Evolutionary conservation across 2,888 invertebrate species (phyloP).

Genomic region (Chromoteleia sp.): DNA sequence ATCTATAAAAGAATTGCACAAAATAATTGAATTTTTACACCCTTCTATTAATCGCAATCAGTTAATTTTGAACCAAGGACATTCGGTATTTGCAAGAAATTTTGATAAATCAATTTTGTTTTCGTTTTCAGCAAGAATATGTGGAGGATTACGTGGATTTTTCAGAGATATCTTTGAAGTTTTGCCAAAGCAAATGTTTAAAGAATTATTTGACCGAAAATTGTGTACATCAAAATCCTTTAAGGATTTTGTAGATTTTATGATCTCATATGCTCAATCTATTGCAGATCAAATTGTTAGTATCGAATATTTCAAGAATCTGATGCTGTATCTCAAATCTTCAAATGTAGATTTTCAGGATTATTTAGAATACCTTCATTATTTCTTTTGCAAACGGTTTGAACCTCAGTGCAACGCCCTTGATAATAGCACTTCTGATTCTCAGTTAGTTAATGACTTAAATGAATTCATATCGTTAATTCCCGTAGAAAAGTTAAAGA

Average conservation of each 20-base stretch:
- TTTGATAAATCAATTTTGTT: too few relatives aligned
- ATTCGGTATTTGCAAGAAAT: too few relatives aligned
- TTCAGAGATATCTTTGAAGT: conserved; percentile 72
- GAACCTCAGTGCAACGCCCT: too few relatives aligned
- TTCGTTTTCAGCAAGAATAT: not conserved
- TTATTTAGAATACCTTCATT: conserved; percentile 5
- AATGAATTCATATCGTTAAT: not conserved
- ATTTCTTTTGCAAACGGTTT: conserved; percentile 1
- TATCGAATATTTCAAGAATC: not conserved
- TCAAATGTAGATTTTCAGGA: conserved; percentile 71
- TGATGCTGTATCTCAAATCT: conserved; percentile 55
- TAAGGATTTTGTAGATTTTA: conserved; percentile 70
- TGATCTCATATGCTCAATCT: conserved; percentile 42
- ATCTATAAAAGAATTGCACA: too few relatives aligned
- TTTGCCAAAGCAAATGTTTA: conserved; percentile 72
- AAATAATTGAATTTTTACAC: too few relatives aligned
- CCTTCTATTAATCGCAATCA: too few relatives aligned
- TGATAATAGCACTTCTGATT: not conserved
- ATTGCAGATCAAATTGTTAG: not conserved
- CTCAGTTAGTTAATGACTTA: conserved; percentile 6
- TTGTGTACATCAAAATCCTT: conserved; percentile 76
- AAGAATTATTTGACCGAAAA: conserved; percentile 77
- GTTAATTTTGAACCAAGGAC: too few relatives aligned
- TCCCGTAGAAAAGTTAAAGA: not conserved
- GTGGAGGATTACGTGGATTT: conserved; percentile 10